A percentile compares a stretch with the other conserved stretches of the same genome.
These are phyloP conservation scores for Drosophila carrolli DNA, from an alignment of 1,140 invertebrate genomes.

Conservation along the genomic window DNA sequence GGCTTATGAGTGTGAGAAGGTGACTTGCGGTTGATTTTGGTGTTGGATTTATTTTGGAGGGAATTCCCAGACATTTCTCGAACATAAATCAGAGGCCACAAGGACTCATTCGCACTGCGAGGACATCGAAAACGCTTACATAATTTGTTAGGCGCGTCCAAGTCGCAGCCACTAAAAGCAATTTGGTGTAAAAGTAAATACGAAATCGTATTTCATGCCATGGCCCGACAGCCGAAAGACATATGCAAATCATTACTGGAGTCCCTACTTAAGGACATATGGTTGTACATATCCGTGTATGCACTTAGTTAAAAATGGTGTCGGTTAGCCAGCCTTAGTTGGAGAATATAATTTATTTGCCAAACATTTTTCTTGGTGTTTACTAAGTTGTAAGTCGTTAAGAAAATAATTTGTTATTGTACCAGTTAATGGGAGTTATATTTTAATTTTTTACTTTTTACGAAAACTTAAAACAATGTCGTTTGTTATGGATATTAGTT, in stretches of 20 bases:
- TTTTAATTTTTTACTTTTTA: background rate
- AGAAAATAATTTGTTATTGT: background rate
- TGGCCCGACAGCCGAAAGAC: slow-evolving; percentile 46
- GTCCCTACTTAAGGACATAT: slow-evolving; percentile 19
- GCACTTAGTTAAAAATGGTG: background rate
- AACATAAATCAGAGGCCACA: slow-evolving; percentile 58
- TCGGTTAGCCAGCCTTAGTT: background rate
- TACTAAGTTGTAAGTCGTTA: background rate
- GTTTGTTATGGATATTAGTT: no score
- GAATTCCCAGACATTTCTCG: slow-evolving; percentile 31
- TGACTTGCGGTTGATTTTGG: slow-evolving; percentile 20
- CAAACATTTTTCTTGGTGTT: background rate
- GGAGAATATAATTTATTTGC: background rate
- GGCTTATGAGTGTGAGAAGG: slow-evolving; percentile 11
- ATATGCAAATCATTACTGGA: slow-evolving; percentile 55
- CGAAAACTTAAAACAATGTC: no score
- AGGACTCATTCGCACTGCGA: background rate
- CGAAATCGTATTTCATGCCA: slow-evolving; percentile 72
- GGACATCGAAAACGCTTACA: slow-evolving; percentile 46
- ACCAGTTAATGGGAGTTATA: background rate
- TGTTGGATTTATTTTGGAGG: slow-evolving; percentile 6
- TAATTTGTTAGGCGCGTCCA: slow-evolving; percentile 63
- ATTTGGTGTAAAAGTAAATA: slow-evolving; percentile 72
- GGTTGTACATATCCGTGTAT: background rate
- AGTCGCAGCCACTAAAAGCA: slow-evolving; percentile 62